Conservation (phyloP, 2,888 invertebrate genomes). For the Leptinotarsa rubiginosa region DNA sequence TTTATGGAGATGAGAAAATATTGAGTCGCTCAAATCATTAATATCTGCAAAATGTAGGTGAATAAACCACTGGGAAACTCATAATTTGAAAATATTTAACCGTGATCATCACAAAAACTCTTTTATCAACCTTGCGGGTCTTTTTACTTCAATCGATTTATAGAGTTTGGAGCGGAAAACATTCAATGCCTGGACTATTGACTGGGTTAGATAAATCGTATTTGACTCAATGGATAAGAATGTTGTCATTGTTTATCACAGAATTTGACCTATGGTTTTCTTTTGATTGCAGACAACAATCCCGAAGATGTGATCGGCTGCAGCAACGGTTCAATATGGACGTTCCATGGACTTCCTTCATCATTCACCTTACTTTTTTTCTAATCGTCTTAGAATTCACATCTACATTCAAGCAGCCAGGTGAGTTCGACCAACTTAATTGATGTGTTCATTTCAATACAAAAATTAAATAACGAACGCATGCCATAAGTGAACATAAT, state of each 20-base stretch:
- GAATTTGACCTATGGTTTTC: slow-evolving; percentile 32
- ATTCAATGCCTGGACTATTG: too few species aligned
- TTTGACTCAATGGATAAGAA: neutral
- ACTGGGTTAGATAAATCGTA: neutral
- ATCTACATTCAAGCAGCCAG: slow-evolving; percentile 63
- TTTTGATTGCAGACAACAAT: slow-evolving; percentile 59
- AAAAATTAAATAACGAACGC: too few species aligned
- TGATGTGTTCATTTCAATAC: neutral
- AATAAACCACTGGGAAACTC: too few species aligned
- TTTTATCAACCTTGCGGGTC: too few species aligned
- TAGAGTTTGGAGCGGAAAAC: too few species aligned
- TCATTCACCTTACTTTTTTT: slow-evolving; percentile 59
- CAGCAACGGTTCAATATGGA: slow-evolving; percentile 59
- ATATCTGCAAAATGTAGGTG: too few species aligned
- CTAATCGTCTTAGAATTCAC: slow-evolving; percentile 60
- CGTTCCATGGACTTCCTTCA: slow-evolving; percentile 63
- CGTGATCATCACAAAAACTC: too few species aligned
- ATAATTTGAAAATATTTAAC: too few species aligned
- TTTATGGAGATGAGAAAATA: too few species aligned
- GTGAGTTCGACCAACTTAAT: slow-evolving; percentile 48
- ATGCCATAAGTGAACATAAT: too few species aligned
- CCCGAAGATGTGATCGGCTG: slow-evolving; percentile 62
- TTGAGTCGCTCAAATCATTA: too few species aligned
- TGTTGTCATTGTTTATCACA: neutral
- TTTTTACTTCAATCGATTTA: too few species aligned